Base-by-base conservation (phyloP, 1,140 invertebrate genomes). In the Lucilia sericata region DNA sequence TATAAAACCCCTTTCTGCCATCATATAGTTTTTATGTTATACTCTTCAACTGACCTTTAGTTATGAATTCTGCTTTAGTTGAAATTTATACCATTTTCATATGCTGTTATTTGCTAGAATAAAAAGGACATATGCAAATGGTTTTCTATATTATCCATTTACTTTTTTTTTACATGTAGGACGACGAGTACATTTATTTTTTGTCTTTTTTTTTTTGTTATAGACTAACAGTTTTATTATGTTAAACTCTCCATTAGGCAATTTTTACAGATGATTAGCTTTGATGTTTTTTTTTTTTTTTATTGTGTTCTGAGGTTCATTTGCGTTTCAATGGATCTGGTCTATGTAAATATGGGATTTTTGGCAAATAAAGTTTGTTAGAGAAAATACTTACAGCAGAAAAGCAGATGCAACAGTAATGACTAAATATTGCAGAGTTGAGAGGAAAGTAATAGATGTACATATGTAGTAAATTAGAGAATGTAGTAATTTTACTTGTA, bases 241-340 rank as follows among this genome's bases (percentile, higher is more conserved):
- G 55, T n/a, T 60, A 60, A 60, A 60, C 55, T 60, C 55, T 60
- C 55, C 55, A 60, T 60, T 60, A 60, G 55, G 55, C 55, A 60
- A 60, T 60, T 60, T 60, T 60, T 60, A 60, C 55, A 60, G 55
- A 60, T 60, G 55, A 60, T 60, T 60, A 60, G 55, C 55, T 60
- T 17, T 60, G 55, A 55, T 55, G 14, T n/a, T 60, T 60, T 17
- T 60, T 60, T 55, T 2, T n/a, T 60, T 60, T 17, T 60, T 60
- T 60, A 0, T 60, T 17, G 51, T 55, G 5, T 60, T 60, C n/a
- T 60, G 14, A 10, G 5, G 55, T 60, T 60, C 55, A 60, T 60
- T 60, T 60, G 1, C 55, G n/a, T 60, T 60, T 60, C 14, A 60
- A 60, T 60, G 55, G 55, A 17, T 60, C 55, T 60, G n/a, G 13